Percentiles rank a stretch among this genome's conserved stretches.
phyloP scores from a whole-genome alignment of 1,140 invertebrate species.

The Magallana ariakensis region DNA sequence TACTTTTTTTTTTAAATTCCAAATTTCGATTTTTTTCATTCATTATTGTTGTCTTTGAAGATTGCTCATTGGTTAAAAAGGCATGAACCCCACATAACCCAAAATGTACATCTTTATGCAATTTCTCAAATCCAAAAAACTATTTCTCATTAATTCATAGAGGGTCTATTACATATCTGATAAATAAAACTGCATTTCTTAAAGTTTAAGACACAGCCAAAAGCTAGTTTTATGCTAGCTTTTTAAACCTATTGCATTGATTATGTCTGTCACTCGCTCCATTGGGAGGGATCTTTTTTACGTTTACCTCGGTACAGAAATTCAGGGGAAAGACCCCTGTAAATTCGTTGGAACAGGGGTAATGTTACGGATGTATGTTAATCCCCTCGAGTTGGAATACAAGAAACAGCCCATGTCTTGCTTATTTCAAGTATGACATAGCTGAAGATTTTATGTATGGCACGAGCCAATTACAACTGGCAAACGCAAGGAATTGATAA shows the following conservation, averaged over 20 bases:
- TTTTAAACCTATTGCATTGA: neutral
- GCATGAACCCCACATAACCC: too few species aligned
- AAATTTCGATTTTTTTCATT: too few species aligned
- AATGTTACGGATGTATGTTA: neutral
- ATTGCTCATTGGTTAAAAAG: too few species aligned
- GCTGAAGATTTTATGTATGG: conserved; percentile 34
- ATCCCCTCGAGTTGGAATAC: conserved; percentile 22
- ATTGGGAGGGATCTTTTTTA: conserved; percentile 3
- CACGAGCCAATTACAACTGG: conserved; percentile 19
- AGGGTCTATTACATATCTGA: too few species aligned
- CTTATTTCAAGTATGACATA: conserved; percentile 5
- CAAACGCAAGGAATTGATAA: conserved; percentile 20
- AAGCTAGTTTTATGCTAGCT: too few species aligned
- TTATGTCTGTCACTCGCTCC: conserved; percentile 17
- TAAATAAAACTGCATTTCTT: too few species aligned
- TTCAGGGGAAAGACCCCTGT: neutral
- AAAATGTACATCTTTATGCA: too few species aligned
- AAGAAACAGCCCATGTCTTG: conserved; percentile 17
- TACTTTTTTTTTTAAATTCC: too few species aligned
- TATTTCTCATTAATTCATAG: too few species aligned
- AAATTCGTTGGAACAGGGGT: neutral
- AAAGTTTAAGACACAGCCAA: too few species aligned
- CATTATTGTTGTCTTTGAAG: too few species aligned
- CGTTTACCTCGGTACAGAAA: neutral
- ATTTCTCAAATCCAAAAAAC: too few species aligned